A percentile compares a stretch with the other conserved stretches of the same genome.
Evolutionary conservation across 2,113 vertebrate species (phyloP).

Genomic region (Prionailurus viverrinus): DNA sequence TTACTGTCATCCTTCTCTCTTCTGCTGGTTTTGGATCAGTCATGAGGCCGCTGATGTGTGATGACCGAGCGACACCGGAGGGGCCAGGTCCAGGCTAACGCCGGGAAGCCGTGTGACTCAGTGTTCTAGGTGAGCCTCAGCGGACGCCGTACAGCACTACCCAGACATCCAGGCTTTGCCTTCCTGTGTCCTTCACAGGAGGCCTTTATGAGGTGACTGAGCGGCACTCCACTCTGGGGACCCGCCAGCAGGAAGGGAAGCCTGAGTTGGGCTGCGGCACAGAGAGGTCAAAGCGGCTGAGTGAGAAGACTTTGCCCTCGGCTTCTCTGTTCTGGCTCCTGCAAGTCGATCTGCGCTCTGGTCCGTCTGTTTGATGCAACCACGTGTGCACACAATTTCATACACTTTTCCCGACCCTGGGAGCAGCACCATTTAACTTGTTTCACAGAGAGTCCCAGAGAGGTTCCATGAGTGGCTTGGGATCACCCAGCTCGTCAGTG

Average conservation of each 20-base stretch:
- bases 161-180: neutral
- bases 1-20: neutral
- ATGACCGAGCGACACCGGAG: neutral
- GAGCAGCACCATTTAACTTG: neutral
- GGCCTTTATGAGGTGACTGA: neutral
- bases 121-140: too few species aligned
- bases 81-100: neutral
- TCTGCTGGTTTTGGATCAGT: neutral
- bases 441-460: neutral
- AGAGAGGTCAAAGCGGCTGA: neutral
- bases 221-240: neutral
- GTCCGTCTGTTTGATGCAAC: rapidly evolving
- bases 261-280: neutral
- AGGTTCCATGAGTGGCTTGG: neutral
- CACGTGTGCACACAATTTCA: neutral
- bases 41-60: neutral
- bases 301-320: neutral
- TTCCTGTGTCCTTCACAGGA: neutral
- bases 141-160: neutral
- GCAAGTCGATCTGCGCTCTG: neutral
- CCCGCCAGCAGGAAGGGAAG: neutral
- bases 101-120: neutral
- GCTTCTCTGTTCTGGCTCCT: neutral
- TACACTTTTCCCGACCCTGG: too few species aligned
- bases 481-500: neutral